Base-by-base conservation (phyloP, 2,113 vertebrate species). In the Ictidomys tridecemlineatus region DNA sequence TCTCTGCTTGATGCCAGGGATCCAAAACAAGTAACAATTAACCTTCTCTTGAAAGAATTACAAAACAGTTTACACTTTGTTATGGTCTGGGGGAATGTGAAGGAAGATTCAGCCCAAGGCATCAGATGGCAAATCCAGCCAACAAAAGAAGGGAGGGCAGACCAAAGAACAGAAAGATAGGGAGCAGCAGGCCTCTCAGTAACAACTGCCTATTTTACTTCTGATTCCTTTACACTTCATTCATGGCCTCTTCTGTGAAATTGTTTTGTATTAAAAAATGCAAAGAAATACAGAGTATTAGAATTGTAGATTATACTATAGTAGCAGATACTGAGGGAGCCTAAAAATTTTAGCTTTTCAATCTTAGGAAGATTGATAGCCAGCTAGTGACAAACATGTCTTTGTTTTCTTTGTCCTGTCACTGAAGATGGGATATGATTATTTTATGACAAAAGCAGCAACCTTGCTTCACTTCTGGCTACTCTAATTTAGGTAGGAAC, bases 391-490 rank as follows among this genome's bases (percentile, higher is more conserved):
- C 80, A 65, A 91, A 93, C 83, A 26, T 3, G 26, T 51, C 42
- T 45, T 86, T 74, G 42, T 74, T 76, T 65, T 39, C 53, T 86
- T 1, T 61, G 7, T 86, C 37, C 56, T 90, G 53, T 96, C 84
- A 77, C 61, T 92, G 22, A 88, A 92, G 84, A 73, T 82, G 34
- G 53, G 22, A 67, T 83, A 37, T 93, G 84, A 84, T 73, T 93
- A 53, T 51, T 84, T 85, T 74, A 69, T 90, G 65, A 78, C 77
- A 91, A 91, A 97, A 89, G 53, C 30, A 88, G 48, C 85, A 85
- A 53, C 76, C 42, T 70, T 67, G 20, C 80, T 39, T 90, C 73
- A 63, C 30, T 95, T 79, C 63, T 79, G 82, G 37, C 61, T 32
- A n/a, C 42, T 92, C 58, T 85, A 37, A 95, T 94, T 93, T 63